Base-by-base conservation (phyloP, 2,113 vertebrate genomes). In the Lagenorhynchus albirostris region DNA sequence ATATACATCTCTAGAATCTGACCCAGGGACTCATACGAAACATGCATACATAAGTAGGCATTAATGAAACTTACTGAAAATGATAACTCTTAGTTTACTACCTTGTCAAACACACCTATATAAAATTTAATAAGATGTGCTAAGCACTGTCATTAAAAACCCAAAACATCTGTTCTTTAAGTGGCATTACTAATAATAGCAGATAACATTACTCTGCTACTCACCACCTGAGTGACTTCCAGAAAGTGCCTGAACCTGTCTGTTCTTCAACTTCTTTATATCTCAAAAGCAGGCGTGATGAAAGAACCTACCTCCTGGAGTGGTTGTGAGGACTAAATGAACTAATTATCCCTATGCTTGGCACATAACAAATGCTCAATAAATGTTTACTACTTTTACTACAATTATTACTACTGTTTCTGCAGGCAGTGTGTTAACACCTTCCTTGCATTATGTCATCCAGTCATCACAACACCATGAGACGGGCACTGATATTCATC, bases 11-110 rank as follows among this genome's bases (percentile, higher is more conserved):
- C 26, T 26, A 62, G 55, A 86, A 21, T 13, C 41, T 68, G 67
- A 94, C 50, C 67, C 17, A 29, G 41, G 65, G 41, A 47, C 21
- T 97, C 53, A 8, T 36, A 62, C 1, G 5, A 50, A n/a, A 65
- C 17, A 84, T 71, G 6, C 11, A 0, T 12, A 17, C 33, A 3
- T 21, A 63, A n/a, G 31, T 58, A 81, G 60, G 29, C 33, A 21
- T 53, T 50, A 36, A 26, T 62, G 20, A 53, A 60, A 38, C 55
- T 94, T 23, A 31, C 11, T 74, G 58, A 88, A 68, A 84, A 87
- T 70, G 55, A 33, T 50, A 31, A 95, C 29, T 67, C 44, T 63
- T 81, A 67, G 31, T 68, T 94, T 63, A 80, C 63, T 65, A 31
- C 20, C 8, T 95, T 95, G 88, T 60, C 77, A 86, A 65, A 53